A percentile compares a stretch with the other conserved stretches of the same genome.
These are phyloP conservation scores for Coreoperca whiteheadi DNA, from an alignment of 2,113 vertebrate species.

Conservation along the genomic window DNA sequence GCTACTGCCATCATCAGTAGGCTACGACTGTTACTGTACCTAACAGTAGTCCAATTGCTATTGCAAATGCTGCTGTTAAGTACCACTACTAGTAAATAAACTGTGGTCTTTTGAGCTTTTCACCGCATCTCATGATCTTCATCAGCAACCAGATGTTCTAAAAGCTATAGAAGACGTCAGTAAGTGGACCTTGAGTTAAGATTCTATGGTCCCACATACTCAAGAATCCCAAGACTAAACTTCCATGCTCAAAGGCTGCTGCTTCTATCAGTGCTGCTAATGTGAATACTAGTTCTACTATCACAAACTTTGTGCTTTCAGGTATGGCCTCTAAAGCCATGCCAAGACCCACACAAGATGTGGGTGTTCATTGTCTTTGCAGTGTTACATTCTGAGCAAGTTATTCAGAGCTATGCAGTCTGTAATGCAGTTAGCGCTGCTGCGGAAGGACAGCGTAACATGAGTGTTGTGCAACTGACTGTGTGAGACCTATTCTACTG, in stretches of 20 bases:
- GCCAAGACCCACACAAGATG: background rate
- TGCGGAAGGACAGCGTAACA: background rate
- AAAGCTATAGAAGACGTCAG: background rate
- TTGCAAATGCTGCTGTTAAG: no score
- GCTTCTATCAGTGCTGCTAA: no score
- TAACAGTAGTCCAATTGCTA: background rate
- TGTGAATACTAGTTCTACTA: no score
- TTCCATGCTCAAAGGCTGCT: no score
- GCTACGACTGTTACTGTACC: background rate
- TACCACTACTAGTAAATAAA: no score
- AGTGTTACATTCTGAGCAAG: background rate
- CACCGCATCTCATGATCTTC: no score
- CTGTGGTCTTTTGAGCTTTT: no score
- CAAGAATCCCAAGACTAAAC: no score
- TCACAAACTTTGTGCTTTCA: background rate
- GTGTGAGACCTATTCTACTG: slow-evolving; percentile 7
- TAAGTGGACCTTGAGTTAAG: background rate
- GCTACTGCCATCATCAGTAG: no score
- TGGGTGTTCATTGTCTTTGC: background rate
- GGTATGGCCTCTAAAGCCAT: background rate
- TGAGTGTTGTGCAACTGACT: background rate
- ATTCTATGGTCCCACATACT: no score
- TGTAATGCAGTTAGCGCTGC: slow-evolving; percentile 2
- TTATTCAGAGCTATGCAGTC: background rate
- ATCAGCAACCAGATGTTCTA: no score